Conservation (phyloP, 2,888 invertebrate genomes). For the Merodon equestris region DNA sequence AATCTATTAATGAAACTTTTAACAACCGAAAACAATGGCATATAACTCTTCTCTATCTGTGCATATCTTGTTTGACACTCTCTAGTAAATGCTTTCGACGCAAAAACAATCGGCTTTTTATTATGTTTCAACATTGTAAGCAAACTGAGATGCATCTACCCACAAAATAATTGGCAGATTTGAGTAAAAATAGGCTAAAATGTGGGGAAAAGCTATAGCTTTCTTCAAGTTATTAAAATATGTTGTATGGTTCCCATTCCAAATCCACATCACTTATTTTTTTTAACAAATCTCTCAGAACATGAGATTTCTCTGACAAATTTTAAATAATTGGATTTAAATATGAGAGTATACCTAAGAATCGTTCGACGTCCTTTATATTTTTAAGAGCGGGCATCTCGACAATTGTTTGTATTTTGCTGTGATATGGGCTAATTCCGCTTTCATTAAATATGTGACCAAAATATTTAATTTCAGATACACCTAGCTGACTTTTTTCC, state of each 20-base stretch:
- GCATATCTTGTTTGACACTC: conserved; percentile 29
- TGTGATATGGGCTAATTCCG: conserved; percentile 22
- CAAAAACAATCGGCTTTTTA: conserved; percentile 36
- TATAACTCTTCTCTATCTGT: conserved; percentile 72
- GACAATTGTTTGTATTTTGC: conserved; percentile 27
- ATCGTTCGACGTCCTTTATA: conserved; percentile 25
- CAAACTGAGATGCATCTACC: conserved; percentile 56
- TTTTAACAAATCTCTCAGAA: conserved; percentile 30
- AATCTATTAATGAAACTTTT: conserved; percentile 71
- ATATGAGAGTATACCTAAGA: conserved; percentile 53
- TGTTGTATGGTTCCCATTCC: too few relatives aligned
- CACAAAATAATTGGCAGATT: conserved; percentile 59
- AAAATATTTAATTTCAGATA: too few relatives aligned
- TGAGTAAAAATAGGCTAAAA: too few relatives aligned
- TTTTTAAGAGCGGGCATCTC: conserved; percentile 23
- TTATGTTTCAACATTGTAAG: conserved; percentile 39
- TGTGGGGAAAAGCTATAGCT: conserved; percentile 41
- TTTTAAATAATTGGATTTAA: conserved; percentile 45
- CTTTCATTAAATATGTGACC: conserved; percentile 26
- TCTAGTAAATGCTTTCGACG: conserved; percentile 35
- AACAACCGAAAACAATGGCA: conserved; percentile 72
- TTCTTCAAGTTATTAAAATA: conserved; percentile 44
- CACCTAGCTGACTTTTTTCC: too few relatives aligned
- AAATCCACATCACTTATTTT: conserved; percentile 41
- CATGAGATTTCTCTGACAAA: conserved; percentile 34